Base-by-base conservation (phyloP, 2,797 vertebrate species). In the Caiman crocodilus region DNA sequence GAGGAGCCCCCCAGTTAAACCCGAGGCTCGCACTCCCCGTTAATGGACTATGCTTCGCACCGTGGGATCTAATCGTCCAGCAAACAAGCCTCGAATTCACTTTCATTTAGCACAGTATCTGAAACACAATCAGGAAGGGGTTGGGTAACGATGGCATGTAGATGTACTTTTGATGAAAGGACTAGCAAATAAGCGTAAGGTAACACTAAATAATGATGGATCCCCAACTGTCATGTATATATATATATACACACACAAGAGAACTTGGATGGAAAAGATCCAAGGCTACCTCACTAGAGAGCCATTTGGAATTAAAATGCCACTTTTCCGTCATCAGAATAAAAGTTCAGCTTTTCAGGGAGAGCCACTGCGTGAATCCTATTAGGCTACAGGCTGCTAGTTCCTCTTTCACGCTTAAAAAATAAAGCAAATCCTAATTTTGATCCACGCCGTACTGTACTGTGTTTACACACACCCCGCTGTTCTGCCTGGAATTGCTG, bases 341-440 rank as follows among this genome's bases (percentile, higher is more conserved):
- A 23, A 15, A 42, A 71, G 13, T 42, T 71, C 32, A 71, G 20
- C 35, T 71, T 25, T 71, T 71, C 67, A 25, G 67, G 7, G 32
- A 32, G 67, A 71, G 20, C 14, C 67, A 42, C 1, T 25, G 32
- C 32, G 20, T 14, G 64, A 67, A 18, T 67, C n/a, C 3, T 20
- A 35, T 69, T 79, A 79, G 74, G 50, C 85, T 35, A 50, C 79
- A 79, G 58, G 59, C 88, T n/a, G 90, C 92, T 92, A 90, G 76
- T 94, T 93, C 89, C 89, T 92, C 76, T 95, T 94, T 89, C 92
- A 94, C 89, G 90, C 89, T 93, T 93, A 87, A 94, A 94, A 71
- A 92, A 77, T 78, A 92, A 93, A 95, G 84, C 90, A 94, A 93
- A 93, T 93, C 92, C 60, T 89, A 95, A 93, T 94, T 93, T 77